Conservation (phyloP, 2,113 vertebrate genomes). For the Genyomyrus donnyi region DNA sequence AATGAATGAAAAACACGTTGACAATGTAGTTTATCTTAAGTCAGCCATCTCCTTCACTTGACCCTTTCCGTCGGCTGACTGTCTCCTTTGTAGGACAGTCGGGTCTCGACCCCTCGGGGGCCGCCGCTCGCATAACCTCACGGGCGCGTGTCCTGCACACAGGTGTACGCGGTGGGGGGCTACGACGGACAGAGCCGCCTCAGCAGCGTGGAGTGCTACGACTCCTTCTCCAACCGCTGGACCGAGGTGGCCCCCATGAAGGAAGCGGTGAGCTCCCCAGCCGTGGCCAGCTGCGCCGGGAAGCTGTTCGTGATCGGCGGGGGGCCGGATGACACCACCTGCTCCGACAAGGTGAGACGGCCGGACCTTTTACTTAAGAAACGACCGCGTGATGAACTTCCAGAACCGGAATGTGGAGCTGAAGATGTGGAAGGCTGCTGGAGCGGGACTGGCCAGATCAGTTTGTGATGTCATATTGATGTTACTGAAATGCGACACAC, state of each 20-base stretch:
- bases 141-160: conserved; percentile 16
- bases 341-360: conserved; percentile 85
- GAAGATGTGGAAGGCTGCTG: not conserved
- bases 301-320: conserved; percentile 94
- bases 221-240: conserved; percentile 97
- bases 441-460: not conserved
- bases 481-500: not conserved
- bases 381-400: not conserved
- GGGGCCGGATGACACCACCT: conserved; percentile 89
- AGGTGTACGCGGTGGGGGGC: conserved; percentile 94
- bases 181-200: conserved; percentile 94
- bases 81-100: not conserved
- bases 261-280: conserved; percentile 92
- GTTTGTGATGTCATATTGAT: not conserved
- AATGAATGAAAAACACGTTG: not conserved
- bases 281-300: conserved; percentile 82
- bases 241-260: conserved; percentile 90
- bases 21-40: not conserved
- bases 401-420: not conserved
- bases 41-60: not conserved
- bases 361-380: not conserved
- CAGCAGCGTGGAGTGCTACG: conserved; percentile 91
- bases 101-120: not conserved
- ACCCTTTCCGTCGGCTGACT: not conserved
- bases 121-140: not conserved